These are phyloP conservation scores for Lates japonicus DNA, from an alignment of 2,797 vertebrate species.

Conservation along the genomic window DNA sequence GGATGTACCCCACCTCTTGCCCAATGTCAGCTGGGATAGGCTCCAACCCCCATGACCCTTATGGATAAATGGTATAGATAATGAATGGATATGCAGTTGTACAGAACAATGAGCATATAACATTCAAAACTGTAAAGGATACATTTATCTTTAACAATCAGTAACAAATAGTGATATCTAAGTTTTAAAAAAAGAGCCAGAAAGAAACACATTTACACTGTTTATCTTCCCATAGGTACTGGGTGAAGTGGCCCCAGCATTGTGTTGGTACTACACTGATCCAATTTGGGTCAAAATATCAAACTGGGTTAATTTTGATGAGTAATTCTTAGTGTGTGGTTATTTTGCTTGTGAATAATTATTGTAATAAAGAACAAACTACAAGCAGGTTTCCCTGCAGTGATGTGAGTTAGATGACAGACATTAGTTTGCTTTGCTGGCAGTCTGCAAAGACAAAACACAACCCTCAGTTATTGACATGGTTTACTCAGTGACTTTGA, in stretches of 20 bases:
- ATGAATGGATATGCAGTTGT: too few species aligned
- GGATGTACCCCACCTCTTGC: too few species aligned
- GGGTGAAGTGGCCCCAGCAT: background rate
- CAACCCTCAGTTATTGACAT: conserved; percentile 32
- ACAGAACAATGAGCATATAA: too few species aligned
- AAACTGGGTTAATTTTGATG: background rate
- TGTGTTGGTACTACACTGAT: background rate
- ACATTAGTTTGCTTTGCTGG: conserved; percentile 3
- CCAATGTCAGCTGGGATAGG: too few species aligned
- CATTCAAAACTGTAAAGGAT: too few species aligned
- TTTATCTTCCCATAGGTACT: too few species aligned
- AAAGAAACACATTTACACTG: too few species aligned
- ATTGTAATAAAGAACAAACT: background rate
- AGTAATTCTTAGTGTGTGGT: background rate
- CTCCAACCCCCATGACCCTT: too few species aligned
- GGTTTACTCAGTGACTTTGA: conserved; percentile 40
- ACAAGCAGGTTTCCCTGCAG: background rate
- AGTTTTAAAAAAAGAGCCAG: too few species aligned
- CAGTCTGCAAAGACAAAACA: conserved; percentile 7
- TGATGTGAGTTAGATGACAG: conserved; percentile 11
- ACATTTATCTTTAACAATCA: too few species aligned
- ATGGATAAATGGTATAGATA: too few species aligned
- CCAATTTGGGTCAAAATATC: background rate
- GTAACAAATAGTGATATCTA: too few species aligned
- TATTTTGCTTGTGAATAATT: background rate